Evolutionary conservation across 2,113 vertebrate species (phyloP).

Genomic region (Mus pahari): DNA sequence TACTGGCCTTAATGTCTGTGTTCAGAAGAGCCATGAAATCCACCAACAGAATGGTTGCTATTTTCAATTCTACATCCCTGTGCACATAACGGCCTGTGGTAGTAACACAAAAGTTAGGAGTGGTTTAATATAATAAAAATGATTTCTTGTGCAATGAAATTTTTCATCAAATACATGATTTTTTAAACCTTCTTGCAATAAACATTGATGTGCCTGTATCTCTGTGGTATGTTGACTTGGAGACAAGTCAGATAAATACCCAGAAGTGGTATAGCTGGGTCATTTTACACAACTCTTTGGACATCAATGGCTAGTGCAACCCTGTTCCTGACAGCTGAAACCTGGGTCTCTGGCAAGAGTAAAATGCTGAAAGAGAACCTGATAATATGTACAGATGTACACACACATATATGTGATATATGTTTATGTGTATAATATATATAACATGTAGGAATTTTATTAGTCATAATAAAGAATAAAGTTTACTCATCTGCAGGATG

Average conservation of each 20-base stretch:
- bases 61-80: not conserved
- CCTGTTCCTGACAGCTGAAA: not conserved
- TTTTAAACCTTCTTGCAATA: constrained; percentile 5
- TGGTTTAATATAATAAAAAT: constrained; percentile 3
- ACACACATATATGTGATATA: not conserved
- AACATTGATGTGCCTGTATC: not conserved
- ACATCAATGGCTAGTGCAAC: not conserved
- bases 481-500: not conserved
- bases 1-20: not conserved
- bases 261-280: not conserved
- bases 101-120: not conserved
- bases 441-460: not conserved
- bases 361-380: not conserved
- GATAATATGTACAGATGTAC: too few species aligned
- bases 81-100: not conserved
- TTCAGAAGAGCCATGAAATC: not conserved
- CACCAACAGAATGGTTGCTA: not conserved
- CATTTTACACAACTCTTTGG: not conserved
- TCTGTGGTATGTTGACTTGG: not conserved
- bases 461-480: not conserved
- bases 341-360: not conserved
- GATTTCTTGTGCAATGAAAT: not conserved
- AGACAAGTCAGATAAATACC: not conserved
- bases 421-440: not conserved
- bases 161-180: not conserved